Evolutionary conservation across 2,888 invertebrate species (phyloP).

Genomic region (Parthenolecanium corni): DNA sequence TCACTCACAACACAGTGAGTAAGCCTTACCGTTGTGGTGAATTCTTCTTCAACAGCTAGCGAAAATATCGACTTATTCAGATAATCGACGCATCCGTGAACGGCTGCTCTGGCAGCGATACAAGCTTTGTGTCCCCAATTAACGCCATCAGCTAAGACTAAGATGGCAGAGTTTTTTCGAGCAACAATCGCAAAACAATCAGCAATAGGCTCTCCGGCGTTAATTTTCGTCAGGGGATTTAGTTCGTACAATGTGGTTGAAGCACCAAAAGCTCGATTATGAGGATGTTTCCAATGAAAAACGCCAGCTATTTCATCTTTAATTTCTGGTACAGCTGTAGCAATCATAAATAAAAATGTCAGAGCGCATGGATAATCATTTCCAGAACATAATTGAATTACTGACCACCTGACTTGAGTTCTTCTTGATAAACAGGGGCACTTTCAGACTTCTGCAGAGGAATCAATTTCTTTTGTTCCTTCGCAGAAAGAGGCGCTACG

Average conservation of each 20-base stretch:
- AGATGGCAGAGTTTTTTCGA: slow-evolving; percentile 58
- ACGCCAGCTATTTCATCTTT: slow-evolving; percentile 40
- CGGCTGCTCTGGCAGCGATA: slow-evolving; percentile 70
- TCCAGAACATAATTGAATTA: neutral
- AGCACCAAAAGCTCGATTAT: slow-evolving; percentile 52
- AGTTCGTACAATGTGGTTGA: slow-evolving; percentile 71
- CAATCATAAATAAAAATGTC: no score
- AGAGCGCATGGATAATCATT: no score
- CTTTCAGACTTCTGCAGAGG: slow-evolving; percentile 39
- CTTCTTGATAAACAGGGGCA: slow-evolving; percentile 35
- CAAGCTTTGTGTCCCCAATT: slow-evolving; percentile 85
- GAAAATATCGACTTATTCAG: slow-evolving; percentile 57
- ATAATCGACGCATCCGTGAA: slow-evolving; percentile 73
- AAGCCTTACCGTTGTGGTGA: slow-evolving; percentile 41
- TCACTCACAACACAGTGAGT: no score
- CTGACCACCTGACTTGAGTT: neutral
- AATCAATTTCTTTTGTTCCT: slow-evolving; percentile 22
- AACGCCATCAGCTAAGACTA: slow-evolving; percentile 78
- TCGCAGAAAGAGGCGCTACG: neutral
- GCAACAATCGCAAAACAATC: slow-evolving; percentile 72
- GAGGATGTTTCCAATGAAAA: slow-evolving; percentile 47
- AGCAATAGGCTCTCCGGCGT: slow-evolving; percentile 71
- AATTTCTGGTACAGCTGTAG: neutral
- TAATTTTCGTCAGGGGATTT: slow-evolving; percentile 60
- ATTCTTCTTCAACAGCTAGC: slow-evolving; percentile 31